Evolutionary conservation across 1,140 invertebrate species (phyloP), one percentile per base, ranked within the genome.

Genomic region (Calliopsis andreniformis): DNA sequence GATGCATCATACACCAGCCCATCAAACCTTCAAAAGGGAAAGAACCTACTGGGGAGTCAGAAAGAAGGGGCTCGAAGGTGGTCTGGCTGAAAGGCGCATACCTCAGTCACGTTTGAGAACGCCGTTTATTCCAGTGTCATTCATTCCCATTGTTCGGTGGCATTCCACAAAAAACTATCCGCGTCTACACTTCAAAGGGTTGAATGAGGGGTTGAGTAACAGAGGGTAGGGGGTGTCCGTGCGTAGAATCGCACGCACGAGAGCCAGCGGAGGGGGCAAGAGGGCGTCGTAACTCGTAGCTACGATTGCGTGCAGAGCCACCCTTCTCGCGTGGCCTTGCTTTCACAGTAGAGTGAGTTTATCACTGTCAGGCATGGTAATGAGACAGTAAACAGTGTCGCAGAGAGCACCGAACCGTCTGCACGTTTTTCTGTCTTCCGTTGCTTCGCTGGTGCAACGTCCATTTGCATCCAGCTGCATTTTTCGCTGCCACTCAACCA

Each of bases 341-440:
- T 67, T 78, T 72, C 79, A 56, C 56, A 49, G 35, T 67, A 49
- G 39, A 64, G 76, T 53, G 75, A 73, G 68, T 82, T 82, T 82
- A 78, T 78, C 80, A 82, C 62, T 82, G 80, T 82, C 80, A 72
- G 49, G 76, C 62, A 43, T 72, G 51, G 55, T 78, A 81, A 82
- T 79, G 79, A 82, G 79, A 82, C 51, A 61, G 79, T 58, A 72
- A 82, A 78, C 67, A 80, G 45, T 51, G 49, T 58, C 43, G 79
- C 56, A 47, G 45, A 62, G 76, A 63, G 71, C 53, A 67, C 82
- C 69, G 69, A 32, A 51, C 25, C 56, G 39, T 18, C 61, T 64
- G 23, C 47, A 32, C 18, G 51, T 51, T 51, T 32, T 62, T 45
- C 18, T 49, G 28, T 6, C 28, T 43, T 62, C 3, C 20, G 7